Percentiles rank a stretch among this genome's conserved stretches.
Evolutionary conservation across 2,797 vertebrate genomes (phyloP).

Genomic region (Melanotaenia maccullochi): DNA sequence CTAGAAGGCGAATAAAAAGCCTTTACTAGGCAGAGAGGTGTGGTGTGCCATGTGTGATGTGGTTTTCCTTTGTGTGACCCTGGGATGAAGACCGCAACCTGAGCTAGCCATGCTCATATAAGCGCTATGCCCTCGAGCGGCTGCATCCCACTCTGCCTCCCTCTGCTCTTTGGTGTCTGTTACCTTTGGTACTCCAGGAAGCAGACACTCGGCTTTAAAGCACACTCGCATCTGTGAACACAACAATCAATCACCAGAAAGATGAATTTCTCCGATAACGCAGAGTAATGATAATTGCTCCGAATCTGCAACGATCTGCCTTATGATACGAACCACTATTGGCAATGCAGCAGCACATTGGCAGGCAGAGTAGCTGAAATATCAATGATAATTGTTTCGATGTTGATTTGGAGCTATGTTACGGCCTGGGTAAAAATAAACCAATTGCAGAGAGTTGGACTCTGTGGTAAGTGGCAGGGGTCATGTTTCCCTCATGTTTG

Average conservation of each 20-base stretch:
- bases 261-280: constrained; percentile 79
- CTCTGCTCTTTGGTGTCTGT: constrained; percentile 64
- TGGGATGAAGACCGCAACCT: constrained; percentile 62
- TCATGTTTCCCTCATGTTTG: constrained; percentile 52
- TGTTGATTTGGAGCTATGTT: constrained; percentile 68
- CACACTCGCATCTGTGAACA: constrained; percentile 41
- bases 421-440: constrained; percentile 68
- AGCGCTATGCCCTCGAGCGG: constrained; percentile 55
- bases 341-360: constrained; percentile 60
- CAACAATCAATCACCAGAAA: constrained; percentile 77
- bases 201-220: constrained; percentile 57
- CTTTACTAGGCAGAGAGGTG: constrained; percentile 42
- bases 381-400: constrained; percentile 76
- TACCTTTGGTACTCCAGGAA: constrained; percentile 74
- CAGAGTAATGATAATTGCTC: constrained; percentile 74
- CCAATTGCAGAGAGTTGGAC: constrained; percentile 53
- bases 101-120: constrained; percentile 63
- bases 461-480: constrained; percentile 42
- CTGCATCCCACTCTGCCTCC: constrained; percentile 38
- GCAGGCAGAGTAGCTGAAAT: constrained; percentile 69
- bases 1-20: constrained; percentile 67
- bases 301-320: constrained; percentile 67
- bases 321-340: constrained; percentile 71
- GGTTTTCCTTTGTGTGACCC: constrained; percentile 54
- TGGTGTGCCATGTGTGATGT: constrained; percentile 16